Conservation (phyloP, 2,888 invertebrate species). For the Macrophya alboannulata region DNA sequence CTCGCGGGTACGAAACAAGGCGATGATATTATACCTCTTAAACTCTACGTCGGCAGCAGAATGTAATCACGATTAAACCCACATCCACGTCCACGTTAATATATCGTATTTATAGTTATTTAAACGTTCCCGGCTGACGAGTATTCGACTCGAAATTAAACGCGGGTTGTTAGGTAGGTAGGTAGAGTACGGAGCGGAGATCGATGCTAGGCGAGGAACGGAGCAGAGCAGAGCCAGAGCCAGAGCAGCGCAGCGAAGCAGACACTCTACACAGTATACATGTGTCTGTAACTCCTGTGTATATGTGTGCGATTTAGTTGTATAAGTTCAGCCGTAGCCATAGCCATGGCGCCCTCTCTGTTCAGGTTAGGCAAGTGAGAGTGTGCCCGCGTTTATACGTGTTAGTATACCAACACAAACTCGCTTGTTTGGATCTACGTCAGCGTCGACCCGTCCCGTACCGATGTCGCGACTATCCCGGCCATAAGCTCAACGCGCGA, state of each 20-base stretch:
- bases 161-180: background rate
- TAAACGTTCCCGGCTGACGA: background rate
- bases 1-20: conserved; percentile 8
- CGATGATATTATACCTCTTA: conserved; percentile 21
- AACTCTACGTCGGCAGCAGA: background rate
- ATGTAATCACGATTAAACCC: background rate
- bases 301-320: background rate
- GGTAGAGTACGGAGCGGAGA: conserved; percentile 60
- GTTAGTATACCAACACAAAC: conserved; percentile 8
- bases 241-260: conserved; percentile 32
- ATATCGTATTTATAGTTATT: background rate
- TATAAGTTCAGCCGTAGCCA: conserved; percentile 63
- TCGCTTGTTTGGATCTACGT: conserved; percentile 31
- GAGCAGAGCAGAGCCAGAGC: conserved; percentile 57
- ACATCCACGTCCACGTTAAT: conserved; percentile 16
- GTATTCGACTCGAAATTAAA: background rate
- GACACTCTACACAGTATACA: conserved; percentile 23
- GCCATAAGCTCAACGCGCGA: conserved; percentile 43
- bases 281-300: background rate
- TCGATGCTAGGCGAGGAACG: conserved; percentile 75
- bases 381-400: conserved; percentile 11
- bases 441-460: conserved; percentile 28
- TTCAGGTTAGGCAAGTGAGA: conserved; percentile 51
- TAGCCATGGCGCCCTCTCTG: conserved; percentile 60
- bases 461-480: conserved; percentile 50